Conservation (phyloP, 2,113 vertebrate genomes). For the Ameiurus melas region DNA sequence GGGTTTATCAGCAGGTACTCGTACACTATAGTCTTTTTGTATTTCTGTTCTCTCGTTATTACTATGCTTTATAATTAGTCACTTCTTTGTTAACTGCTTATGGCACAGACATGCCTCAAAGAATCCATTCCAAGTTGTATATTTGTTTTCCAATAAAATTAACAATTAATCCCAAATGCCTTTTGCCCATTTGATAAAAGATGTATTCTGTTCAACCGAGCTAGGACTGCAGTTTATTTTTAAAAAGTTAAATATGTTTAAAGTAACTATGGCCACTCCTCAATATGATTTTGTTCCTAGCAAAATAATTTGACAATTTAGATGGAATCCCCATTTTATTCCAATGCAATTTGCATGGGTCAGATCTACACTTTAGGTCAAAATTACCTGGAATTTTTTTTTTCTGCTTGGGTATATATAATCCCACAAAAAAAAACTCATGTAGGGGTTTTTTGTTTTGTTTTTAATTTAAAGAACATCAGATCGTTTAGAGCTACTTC, state of each 20-base stretch:
- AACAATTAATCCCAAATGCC: conserved; percentile 81
- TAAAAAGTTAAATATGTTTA: background rate
- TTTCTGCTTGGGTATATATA: background rate
- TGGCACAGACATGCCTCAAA: conserved; percentile 87
- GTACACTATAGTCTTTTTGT: conserved; percentile 84
- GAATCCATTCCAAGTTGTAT: conserved; percentile 95
- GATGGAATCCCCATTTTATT: background rate
- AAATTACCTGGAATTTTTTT: background rate
- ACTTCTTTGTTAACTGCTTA: conserved; percentile 83
- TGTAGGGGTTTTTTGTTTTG: background rate
- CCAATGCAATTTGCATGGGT: background rate
- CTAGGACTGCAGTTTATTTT: background rate
- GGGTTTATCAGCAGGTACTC: conserved; percentile 89
- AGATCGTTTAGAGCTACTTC: background rate
- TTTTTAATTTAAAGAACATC: background rate
- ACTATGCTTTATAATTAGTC: conserved; percentile 82
- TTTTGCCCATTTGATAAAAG: conserved; percentile 3
- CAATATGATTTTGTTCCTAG: background rate
- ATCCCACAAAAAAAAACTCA: background rate
- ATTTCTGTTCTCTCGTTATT: conserved; percentile 71
- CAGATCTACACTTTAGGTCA: background rate
- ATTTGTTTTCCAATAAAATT: conserved; percentile 97
- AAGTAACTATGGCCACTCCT: background rate
- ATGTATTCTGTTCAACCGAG: background rate
- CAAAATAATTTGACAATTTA: background rate